Evolutionary conservation across 2,797 vertebrate species (phyloP), one percentile per base, ranked within the genome.

Genomic region (Malurus leucopterus): DNA sequence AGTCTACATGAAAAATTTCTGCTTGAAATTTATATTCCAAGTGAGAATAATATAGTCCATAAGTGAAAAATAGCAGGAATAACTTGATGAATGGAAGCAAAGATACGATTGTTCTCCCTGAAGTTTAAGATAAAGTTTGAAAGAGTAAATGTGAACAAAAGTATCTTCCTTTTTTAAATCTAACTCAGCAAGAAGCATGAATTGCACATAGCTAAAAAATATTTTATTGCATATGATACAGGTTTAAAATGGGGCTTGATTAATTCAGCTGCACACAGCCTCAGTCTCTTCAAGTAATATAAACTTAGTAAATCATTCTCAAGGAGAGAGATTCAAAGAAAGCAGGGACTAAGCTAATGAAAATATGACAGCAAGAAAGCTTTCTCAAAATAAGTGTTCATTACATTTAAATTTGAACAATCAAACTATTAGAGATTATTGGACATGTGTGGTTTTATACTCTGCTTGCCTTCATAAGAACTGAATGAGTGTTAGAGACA

Each of bases 11-110:
- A 88, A 88, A 86, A 84, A 76, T 6, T 58, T 87, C 26, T 78
- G 3, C 29, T 53, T 71, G 29, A 82, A 94, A 82, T 91, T 79
- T 92, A 90, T 94, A 84, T 77, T 67, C 61, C 71, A 92, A 84
- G 29, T 68, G 78, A 95, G 86, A 86, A 68, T 82, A 84, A 88
- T 68, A 38, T 18, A 88, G 21, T 41, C 36, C 7, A 3, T 36
- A 82, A 63, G 26, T 62, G 51, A 89, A 83, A 91, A 90, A 90
- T 58, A 41, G 15, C 19, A 71, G 32, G 26, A 87, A 78, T 78
- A 62, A 49, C 49, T 65, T 65, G 38, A 65, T 44, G 34, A 77
- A 79, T 69, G 11, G 20, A 77, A 86, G 43, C 1, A 49, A 82
- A 90, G 32, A 47, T 58, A 50, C 8, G 8, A 59, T 47, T 86